Conservation (phyloP, 2,797 vertebrate species). For the Capromys pilorides region DNA sequence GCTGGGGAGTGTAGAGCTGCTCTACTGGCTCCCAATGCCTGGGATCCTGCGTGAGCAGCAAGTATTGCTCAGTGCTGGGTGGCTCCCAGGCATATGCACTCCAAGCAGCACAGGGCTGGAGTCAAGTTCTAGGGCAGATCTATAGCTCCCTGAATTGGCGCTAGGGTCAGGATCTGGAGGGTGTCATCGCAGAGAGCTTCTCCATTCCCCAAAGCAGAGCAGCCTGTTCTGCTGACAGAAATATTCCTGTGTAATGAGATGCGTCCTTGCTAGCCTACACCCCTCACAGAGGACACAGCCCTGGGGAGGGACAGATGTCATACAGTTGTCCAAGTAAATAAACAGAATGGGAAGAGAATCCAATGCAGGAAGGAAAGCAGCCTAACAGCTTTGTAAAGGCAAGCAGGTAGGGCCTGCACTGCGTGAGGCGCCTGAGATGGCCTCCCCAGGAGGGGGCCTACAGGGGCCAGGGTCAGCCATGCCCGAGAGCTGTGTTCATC, state of each 20-base stretch:
- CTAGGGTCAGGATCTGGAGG: neutral
- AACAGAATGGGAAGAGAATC: neutral
- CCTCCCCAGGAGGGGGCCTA: neutral
- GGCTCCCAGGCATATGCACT: no score
- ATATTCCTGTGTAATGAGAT: neutral
- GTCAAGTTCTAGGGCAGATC: neutral
- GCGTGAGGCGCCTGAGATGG: neutral
- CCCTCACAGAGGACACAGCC: neutral
- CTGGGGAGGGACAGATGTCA: neutral
- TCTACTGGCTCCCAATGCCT: neutral
- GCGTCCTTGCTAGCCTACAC: neutral
- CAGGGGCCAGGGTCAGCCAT: neutral
- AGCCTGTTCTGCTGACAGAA: neutral
- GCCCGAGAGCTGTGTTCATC: neutral
- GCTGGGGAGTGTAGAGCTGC: neutral
- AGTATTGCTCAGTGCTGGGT: neutral
- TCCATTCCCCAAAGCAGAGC: neutral
- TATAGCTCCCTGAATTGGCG: neutral
- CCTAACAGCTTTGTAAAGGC: neutral
- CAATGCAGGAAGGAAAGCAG: neutral
- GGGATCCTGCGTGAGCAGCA: neutral
- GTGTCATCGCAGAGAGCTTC: neutral
- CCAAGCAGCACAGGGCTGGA: neutral
- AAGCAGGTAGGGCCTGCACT: neutral
- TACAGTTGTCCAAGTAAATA: neutral